phyloP scores from a whole-genome alignment of 2,888 invertebrate species.

The Arctia plantaginis region DNA sequence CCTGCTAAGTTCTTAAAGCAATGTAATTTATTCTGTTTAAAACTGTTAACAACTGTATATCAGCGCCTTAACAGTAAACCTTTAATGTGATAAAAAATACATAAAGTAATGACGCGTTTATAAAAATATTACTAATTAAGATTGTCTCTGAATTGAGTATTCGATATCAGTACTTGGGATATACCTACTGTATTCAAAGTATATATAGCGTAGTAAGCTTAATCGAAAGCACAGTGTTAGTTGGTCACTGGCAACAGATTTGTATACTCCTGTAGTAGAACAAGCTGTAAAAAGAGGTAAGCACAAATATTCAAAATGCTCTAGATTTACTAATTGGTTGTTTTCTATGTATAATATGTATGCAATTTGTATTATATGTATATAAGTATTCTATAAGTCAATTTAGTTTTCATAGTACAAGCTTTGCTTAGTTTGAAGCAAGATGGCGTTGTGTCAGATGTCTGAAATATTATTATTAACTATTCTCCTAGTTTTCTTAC shows the following conservation, averaged over 20 bases:
- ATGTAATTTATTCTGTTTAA: not conserved
- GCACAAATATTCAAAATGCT: not conserved
- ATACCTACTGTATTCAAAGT: slow-evolving; percentile 3
- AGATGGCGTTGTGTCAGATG: too few relatives aligned
- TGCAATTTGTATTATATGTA: too few relatives aligned
- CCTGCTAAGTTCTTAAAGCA: not conserved
- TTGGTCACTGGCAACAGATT: slow-evolving; percentile 4
- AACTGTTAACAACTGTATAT: not conserved
- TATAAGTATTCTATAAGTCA: too few relatives aligned
- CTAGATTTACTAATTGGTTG: not conserved
- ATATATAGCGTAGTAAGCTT: not conserved
- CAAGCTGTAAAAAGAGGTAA: slow-evolving; percentile 4
- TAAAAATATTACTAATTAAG: slow-evolving; percentile 31
- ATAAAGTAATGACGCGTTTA: slow-evolving; percentile 31
- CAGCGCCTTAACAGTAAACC: not conserved
- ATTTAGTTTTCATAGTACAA: too few relatives aligned
- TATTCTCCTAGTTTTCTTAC: too few relatives aligned
- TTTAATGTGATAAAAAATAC: slow-evolving; percentile 28
- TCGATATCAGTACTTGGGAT: not conserved
- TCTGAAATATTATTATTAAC: too few relatives aligned
- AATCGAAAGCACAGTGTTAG: slow-evolving; percentile 5
- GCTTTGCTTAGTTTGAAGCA: too few relatives aligned
- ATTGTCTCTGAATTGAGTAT: not conserved
- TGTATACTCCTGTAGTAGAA: not conserved
- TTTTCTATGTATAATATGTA: too few relatives aligned